Conservation (phyloP, 2,113 vertebrate species). For the Rhipidura dahli region DNA sequence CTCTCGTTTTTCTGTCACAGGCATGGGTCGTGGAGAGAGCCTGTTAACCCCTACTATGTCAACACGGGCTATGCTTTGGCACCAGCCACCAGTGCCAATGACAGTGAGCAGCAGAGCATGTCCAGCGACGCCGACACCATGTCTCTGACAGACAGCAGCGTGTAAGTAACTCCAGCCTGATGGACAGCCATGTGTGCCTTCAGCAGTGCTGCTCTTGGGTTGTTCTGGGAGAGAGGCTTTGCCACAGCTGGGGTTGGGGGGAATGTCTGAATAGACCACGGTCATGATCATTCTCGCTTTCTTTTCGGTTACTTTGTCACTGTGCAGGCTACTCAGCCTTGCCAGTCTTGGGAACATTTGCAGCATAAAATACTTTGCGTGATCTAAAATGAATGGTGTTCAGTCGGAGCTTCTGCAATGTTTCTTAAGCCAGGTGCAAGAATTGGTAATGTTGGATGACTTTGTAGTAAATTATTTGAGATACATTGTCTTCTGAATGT, state of each 20-base stretch:
- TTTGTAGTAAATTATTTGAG: neutral
- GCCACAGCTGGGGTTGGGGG: neutral
- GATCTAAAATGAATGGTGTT: neutral
- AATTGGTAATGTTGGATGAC: neutral
- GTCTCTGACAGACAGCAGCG: conserved; percentile 94
- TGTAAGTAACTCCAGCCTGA: conserved; percentile 70
- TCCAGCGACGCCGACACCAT: conserved; percentile 96
- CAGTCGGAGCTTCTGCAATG: fast-evolving
- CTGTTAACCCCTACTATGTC: conserved; percentile 92
- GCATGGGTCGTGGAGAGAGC: conserved; percentile 86
- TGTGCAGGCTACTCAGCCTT: neutral
- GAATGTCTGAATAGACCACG: neutral
- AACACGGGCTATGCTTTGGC: conserved; percentile 93
- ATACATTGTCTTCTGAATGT: neutral
- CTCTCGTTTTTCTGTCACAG: conserved; percentile 55
- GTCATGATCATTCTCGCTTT: neutral
- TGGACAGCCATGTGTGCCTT: fast-evolving
- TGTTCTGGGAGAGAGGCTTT: neutral
- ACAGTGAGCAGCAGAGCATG: conserved; percentile 99
- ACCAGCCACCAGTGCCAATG: conserved; percentile 94
- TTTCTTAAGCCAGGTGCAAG: neutral
- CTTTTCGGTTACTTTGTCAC: neutral
- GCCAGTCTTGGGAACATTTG: neutral
- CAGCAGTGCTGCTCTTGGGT: neutral
- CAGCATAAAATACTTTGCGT: neutral